These are phyloP conservation scores for Autographa gamma DNA, from an alignment of 2,888 invertebrate species.

Conservation along the genomic window DNA sequence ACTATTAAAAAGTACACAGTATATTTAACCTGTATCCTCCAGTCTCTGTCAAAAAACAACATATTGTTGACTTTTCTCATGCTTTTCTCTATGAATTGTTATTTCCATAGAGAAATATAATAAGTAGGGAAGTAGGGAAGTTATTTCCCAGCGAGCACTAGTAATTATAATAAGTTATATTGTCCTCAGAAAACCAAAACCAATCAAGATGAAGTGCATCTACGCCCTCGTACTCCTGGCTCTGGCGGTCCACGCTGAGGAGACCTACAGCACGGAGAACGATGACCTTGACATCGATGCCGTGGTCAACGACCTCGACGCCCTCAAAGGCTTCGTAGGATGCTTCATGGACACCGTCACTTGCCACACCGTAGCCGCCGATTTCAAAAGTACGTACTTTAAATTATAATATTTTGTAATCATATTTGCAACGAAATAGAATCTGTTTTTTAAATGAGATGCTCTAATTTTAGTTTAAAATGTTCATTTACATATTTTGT, in stretches of 20 bases:
- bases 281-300: slow-evolving; percentile 75
- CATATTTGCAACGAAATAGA: neutral
- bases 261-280: slow-evolving; percentile 72
- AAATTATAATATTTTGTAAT: slow-evolving; percentile 12
- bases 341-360: slow-evolving; percentile 72
- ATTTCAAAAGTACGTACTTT: slow-evolving; percentile 77
- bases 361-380: slow-evolving; percentile 64
- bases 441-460: neutral
- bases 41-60: too few relatives aligned
- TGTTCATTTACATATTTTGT: neutral
- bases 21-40: too few relatives aligned
- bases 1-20: too few relatives aligned
- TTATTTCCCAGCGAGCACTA: too few relatives aligned
- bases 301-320: slow-evolving; percentile 56
- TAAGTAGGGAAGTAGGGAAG: too few relatives aligned
- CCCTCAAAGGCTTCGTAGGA: slow-evolving; percentile 61
- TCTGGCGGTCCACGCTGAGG: slow-evolving; percentile 57
- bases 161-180: neutral
- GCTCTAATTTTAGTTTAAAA: neutral
- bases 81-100: too few relatives aligned
- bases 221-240: slow-evolving; percentile 62
- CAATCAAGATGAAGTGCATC: slow-evolving; percentile 68
- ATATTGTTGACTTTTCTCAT: too few relatives aligned
- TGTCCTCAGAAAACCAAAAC: neutral
- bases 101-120: too few relatives aligned